A percentile compares a stretch with the other conserved stretches of the same genome.
Evolutionary conservation across 1,140 invertebrate genomes (phyloP).

Genomic region (Rhopalosiphum padi): DNA sequence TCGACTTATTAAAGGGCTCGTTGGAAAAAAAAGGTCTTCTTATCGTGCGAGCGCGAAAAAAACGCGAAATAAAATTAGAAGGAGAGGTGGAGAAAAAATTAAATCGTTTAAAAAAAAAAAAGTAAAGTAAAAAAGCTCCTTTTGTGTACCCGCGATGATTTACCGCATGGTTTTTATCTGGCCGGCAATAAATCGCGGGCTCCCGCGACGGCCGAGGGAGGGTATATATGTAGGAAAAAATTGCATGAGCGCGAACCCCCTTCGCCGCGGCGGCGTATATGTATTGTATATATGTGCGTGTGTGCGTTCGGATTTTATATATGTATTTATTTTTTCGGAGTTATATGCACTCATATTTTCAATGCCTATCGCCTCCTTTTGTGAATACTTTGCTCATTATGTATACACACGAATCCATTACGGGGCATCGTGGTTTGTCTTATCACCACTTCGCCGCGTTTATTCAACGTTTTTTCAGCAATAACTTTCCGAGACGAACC

Average conservation of each 20-base stretch:
- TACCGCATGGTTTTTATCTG: slow-evolving; percentile 55
- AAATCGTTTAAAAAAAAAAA: slow-evolving; percentile 54
- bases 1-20: slow-evolving; percentile 52
- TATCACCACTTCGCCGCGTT: slow-evolving; percentile 52
- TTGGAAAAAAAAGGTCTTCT: slow-evolving; percentile 36
- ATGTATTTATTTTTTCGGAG: slow-evolving; percentile 30
- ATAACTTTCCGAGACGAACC: slow-evolving; percentile 50
- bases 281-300: neutral
- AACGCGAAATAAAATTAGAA: slow-evolving; percentile 49
- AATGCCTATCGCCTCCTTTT: slow-evolving; percentile 54
- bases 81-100: slow-evolving; percentile 48
- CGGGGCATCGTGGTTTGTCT: slow-evolving; percentile 52
- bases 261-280: neutral
- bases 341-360: slow-evolving; percentile 49
- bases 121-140: slow-evolving; percentile 28
- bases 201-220: neutral
- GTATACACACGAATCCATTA: slow-evolving; percentile 58
- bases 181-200: slow-evolving; percentile 50
- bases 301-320: neutral
- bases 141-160: slow-evolving; percentile 51
- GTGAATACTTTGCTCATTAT: slow-evolving; percentile 47
- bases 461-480: slow-evolving; percentile 57
- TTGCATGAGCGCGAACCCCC: slow-evolving; percentile 21
- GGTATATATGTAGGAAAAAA: neutral
- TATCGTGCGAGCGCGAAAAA: slow-evolving; percentile 38